Percentiles rank a stretch among this genome's conserved stretches.
Conservation (phyloP, 1,140 invertebrate genomes). For the Ceratina calcarata region DNA sequence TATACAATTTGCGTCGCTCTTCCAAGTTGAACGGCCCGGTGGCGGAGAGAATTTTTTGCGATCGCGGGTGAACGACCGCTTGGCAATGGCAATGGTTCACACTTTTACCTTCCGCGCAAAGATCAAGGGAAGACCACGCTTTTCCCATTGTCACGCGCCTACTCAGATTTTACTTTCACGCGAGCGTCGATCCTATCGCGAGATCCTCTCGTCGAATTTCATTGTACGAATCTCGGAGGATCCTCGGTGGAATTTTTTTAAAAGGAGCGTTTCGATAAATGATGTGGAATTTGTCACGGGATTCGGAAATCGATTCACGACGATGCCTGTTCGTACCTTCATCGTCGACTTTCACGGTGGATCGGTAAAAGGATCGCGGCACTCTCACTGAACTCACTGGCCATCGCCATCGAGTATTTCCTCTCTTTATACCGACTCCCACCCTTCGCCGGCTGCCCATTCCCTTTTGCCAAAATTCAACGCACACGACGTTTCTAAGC, state of each 20-base stretch:
- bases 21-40: too few relatives aligned
- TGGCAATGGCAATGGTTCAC: neutral
- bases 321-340: constrained; percentile 76
- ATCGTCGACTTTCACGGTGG: constrained; percentile 74
- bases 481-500: too few relatives aligned
- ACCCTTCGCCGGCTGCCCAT: constrained; percentile 55
- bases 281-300: too few relatives aligned
- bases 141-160: constrained; percentile 33
- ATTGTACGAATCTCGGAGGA: too few relatives aligned
- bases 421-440: constrained; percentile 77
- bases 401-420: constrained; percentile 71
- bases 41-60: too few relatives aligned
- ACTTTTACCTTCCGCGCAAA: constrained; percentile 27
- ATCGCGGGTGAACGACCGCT: neutral
- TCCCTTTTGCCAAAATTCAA: neutral
- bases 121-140: neutral
- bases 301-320: too few relatives aligned
- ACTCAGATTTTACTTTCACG: constrained; percentile 57
- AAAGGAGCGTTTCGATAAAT: too few relatives aligned
- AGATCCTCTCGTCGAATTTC: too few relatives aligned
- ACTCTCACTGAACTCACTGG: constrained; percentile 80
- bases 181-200: constrained; percentile 5
- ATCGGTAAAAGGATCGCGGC: constrained; percentile 74
- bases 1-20: too few relatives aligned
- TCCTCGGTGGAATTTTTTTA: too few relatives aligned